phyloP scores from a whole-genome alignment of 2,797 vertebrate genomes.

The Phrynocephalus vlangalii region DNA sequence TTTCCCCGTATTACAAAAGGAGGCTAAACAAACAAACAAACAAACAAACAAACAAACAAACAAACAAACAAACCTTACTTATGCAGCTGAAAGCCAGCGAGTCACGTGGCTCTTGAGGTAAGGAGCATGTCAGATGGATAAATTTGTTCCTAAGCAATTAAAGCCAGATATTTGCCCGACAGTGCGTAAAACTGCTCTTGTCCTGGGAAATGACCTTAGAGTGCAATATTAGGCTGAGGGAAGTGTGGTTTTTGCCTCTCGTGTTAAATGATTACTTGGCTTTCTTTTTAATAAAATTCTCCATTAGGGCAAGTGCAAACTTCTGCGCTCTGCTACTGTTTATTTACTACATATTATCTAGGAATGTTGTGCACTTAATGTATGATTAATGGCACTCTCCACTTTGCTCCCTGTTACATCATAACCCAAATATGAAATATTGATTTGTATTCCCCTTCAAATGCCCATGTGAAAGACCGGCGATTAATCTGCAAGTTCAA shows the following conservation, averaged over 20 bases:
- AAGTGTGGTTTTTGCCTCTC: conserved; percentile 12
- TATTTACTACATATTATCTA: conserved; percentile 37
- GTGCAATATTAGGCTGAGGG: conserved; percentile 49
- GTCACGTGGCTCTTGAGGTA: neutral
- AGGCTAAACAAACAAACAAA: neutral
- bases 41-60: neutral
- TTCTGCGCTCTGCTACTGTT: conserved; percentile 25
- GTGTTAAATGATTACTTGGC: conserved; percentile 44
- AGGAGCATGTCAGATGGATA: conserved; percentile 32
- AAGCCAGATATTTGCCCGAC: conserved; percentile 22
- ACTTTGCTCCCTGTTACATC: conserved; percentile 36
- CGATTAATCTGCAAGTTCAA: conserved; percentile 48
- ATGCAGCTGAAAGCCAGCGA: neutral
- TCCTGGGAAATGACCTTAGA: conserved; percentile 36
- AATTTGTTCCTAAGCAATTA: conserved; percentile 50
- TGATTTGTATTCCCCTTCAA: conserved; percentile 38
- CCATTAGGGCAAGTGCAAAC: conserved; percentile 18
- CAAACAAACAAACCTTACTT: neutral
- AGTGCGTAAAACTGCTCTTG: conserved; percentile 36
- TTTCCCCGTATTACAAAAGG: neutral
- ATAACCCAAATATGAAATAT: conserved; percentile 40
- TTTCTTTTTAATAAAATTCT: conserved; percentile 41
- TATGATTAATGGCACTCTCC: conserved; percentile 36
- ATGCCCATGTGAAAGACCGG: conserved; percentile 30
- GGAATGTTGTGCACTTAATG: conserved; percentile 12